Evolutionary conservation across 2,113 vertebrate genomes (phyloP).

Genomic region (Mohoua ochrocephala): DNA sequence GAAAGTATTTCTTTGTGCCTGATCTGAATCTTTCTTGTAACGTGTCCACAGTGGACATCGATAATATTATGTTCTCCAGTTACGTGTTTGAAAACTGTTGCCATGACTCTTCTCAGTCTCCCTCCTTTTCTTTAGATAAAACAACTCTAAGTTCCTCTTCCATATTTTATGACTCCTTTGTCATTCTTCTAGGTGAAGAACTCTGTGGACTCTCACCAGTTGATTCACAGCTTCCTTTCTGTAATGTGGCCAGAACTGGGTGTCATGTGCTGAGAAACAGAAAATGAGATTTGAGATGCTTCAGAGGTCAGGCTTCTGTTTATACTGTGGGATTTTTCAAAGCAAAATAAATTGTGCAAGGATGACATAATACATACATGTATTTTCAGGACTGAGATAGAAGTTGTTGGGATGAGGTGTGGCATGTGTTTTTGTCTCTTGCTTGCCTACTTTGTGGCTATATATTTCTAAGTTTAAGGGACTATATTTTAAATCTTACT

Average conservation of each 20-base stretch:
- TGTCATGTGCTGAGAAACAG: neutral
- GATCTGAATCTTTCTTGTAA: neutral
- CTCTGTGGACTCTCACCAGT: neutral
- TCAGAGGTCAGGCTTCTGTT: neutral
- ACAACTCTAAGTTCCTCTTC: neutral
- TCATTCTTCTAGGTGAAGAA: neutral
- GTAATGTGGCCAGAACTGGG: neutral
- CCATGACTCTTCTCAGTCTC: neutral
- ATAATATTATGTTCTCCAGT: neutral
- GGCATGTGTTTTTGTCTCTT: accelerated
- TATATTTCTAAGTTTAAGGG: neutral
- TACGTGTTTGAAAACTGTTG: neutral
- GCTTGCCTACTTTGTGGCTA: neutral
- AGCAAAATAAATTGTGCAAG: neutral
- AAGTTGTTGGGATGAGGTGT: neutral
- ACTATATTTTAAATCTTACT: neutral
- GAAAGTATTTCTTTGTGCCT: neutral
- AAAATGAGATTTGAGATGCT: neutral
- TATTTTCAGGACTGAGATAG: neutral
- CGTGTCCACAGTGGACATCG: accelerated
- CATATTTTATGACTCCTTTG: neutral
- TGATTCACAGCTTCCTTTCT: neutral
- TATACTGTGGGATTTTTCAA: neutral
- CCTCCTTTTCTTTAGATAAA: neutral
- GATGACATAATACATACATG: neutral